Conservation (phyloP, 2,113 vertebrate genomes). For the Hippocampus abdominalis region DNA sequence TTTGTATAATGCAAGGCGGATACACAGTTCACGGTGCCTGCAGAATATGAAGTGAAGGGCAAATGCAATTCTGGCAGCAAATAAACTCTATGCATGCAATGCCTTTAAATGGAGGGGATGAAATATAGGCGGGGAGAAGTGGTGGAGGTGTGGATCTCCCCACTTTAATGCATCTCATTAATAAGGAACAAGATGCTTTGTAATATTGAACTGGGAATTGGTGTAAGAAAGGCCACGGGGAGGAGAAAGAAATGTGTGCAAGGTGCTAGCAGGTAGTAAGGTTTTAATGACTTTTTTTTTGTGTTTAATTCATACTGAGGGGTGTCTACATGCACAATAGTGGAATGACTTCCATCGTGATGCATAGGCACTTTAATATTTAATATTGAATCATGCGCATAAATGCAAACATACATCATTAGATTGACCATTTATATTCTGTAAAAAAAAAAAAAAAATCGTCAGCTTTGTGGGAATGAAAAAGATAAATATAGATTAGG, state of each 20-base stretch:
- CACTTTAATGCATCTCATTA: constrained; percentile 64
- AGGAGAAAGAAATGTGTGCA: constrained; percentile 5
- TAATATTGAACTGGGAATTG: constrained; percentile 24
- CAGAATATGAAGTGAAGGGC: constrained; percentile 32
- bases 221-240: background rate
- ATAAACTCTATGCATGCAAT: constrained; percentile 7
- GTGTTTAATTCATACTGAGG: constrained; percentile 19
- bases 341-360: constrained; percentile 15
- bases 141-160: constrained; percentile 20
- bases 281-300: constrained; percentile 43
- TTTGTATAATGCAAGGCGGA: constrained; percentile 4
- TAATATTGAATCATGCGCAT: background rate
- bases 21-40: constrained; percentile 7
- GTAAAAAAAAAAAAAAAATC: background rate
- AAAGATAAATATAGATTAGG: background rate
- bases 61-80: constrained; percentile 11
- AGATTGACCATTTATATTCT: background rate
- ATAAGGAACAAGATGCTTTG: constrained; percentile 39
- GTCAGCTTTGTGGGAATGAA: background rate
- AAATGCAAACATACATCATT: background rate
- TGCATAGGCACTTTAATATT: constrained; percentile 13
- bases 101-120: constrained; percentile 27
- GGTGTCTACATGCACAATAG: constrained; percentile 25
- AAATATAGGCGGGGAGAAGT: background rate
- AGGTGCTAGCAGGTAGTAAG: constrained; percentile 38